These are phyloP conservation scores for Lampris megalopsis DNA, from an alignment of 2,113 vertebrate species.

Conservation along the genomic window DNA sequence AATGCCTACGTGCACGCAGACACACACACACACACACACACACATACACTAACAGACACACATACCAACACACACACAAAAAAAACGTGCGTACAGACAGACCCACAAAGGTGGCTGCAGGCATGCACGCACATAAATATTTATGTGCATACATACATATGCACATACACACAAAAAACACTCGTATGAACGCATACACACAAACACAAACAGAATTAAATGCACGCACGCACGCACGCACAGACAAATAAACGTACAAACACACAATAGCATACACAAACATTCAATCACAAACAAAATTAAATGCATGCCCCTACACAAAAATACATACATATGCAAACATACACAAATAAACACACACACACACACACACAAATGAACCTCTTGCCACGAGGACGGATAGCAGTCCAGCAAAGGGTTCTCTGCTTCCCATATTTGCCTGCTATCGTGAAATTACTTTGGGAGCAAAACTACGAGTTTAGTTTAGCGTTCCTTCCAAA, in stretches of 20 bases:
- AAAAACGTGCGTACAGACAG: too few relatives aligned
- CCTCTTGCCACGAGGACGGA: conserved; percentile 40
- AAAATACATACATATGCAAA: neutral
- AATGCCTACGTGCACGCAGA: too few relatives aligned
- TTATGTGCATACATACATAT: too few relatives aligned
- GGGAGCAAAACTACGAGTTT: conserved; percentile 61
- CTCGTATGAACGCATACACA: too few relatives aligned
- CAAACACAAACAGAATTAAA: neutral
- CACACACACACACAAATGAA: conserved; percentile 14
- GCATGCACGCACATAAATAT: too few relatives aligned
- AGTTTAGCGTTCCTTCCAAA: conserved; percentile 61
- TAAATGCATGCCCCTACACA: neutral
- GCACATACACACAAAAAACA: too few relatives aligned
- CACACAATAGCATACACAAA: conserved; percentile 6
- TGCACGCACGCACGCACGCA: neutral
- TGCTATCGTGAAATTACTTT: conserved; percentile 47
- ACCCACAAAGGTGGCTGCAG: too few relatives aligned
- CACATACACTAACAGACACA: too few relatives aligned
- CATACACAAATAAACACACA: neutral
- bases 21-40: too few relatives aligned
- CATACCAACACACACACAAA: too few relatives aligned
- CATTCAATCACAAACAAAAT: conserved; percentile 16
- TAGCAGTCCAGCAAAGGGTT: conserved; percentile 48
- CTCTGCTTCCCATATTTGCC: conserved; percentile 54
- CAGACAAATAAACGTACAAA: neutral